Base-by-base conservation (phyloP, 2,888 invertebrate species). In the Magallana nippona region DNA sequence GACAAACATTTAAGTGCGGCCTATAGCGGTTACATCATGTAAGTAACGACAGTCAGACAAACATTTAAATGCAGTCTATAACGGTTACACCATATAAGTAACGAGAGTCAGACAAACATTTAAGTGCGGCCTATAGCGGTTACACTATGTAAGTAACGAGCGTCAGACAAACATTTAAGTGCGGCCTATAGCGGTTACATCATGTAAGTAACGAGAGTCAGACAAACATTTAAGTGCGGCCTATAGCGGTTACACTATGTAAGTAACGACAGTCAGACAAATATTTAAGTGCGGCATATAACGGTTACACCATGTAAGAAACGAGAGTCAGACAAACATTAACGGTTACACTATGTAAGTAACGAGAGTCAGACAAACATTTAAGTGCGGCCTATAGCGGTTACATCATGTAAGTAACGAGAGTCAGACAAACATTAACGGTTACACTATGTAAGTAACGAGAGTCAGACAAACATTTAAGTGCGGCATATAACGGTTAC, bases 1-100 rank as follows among this genome's bases (percentile, higher is more conserved):
- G 44, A 44, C 44, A 44, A 44, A 44, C 10, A 44, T 44, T 44
- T 44, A 8, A 44, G 8, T 8, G 3, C 44, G 44, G 3, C 44
- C 5, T 44, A 44, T n/a, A n/a, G n/a, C n/a, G 98, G 98, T 97
- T 98, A 93, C 97, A 98, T 95, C 98, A 98, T 60, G 15, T 44
- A 44, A 44, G 44, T 44, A 78, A 55, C 44, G 44, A 44, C 5
- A 44, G 8, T 44, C 44, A 44, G 44, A 44, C 44, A 44, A 44
- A 44, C 10, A 44, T 44, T 44, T 44, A 8, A 44, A 8, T 8
- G 3, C 44, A 8, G 3, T 8, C 5, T 44, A 44, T n/a, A n/a
- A n/a, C n/a, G 98, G 98, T 97, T 98, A 93, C 97, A 98, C 95
- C 98, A 98, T 60, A 10, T 44, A 44, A 44, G 44, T 44, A 78